Percentiles rank a stretch among this genome's conserved stretches.
These are phyloP conservation scores for Ricordea florida DNA, from an alignment of 92 coral and sea anemone species.

Conservation along the genomic window DNA sequence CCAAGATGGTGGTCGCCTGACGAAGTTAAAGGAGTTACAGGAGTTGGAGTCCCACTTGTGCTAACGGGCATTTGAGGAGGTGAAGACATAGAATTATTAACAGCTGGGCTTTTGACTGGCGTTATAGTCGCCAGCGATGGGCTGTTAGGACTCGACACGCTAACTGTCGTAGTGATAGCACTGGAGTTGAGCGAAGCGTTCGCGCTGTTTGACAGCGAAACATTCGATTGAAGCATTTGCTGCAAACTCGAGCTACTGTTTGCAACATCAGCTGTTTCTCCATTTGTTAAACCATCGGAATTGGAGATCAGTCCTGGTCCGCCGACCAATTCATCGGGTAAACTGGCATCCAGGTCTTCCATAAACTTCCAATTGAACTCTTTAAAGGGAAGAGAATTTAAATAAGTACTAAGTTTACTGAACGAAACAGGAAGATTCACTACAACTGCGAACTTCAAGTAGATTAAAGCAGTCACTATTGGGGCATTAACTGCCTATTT, in stretches of 20 bases:
- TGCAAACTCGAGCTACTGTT: constrained; percentile 88
- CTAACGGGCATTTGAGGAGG: constrained; percentile 98
- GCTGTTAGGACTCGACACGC: constrained; percentile 90
- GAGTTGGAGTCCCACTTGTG: constrained; percentile 95
- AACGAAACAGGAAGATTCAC: constrained; percentile 46
- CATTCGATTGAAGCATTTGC: constrained; percentile 96
- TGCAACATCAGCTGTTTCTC: constrained; percentile 91
- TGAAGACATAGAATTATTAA: constrained; percentile 86
- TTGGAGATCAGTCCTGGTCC: constrained; percentile 73
- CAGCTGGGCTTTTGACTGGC: constrained; percentile 86
- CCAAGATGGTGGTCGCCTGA: constrained; percentile 94
- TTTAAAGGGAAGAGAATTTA: constrained; percentile 87
- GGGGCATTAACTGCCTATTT: constrained; percentile 28
- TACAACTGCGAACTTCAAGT: constrained; percentile 26
- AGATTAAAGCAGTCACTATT: not conserved
- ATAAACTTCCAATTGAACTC: constrained; percentile 86
- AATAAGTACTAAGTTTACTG: constrained; percentile 62
- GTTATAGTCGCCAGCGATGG: constrained; percentile 93
- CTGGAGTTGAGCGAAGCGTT: constrained; percentile 87
- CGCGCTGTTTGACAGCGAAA: constrained; percentile 97
- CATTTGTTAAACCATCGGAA: constrained; percentile 84
- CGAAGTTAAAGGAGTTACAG: constrained; percentile 94
- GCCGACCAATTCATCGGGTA: constrained; percentile 95
- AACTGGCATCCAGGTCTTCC: constrained; percentile 89
- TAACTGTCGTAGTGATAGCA: constrained; percentile 83